phyloP scores from a whole-genome alignment of 2,888 invertebrate genomes.

The Mellilla xanthometata region DNA sequence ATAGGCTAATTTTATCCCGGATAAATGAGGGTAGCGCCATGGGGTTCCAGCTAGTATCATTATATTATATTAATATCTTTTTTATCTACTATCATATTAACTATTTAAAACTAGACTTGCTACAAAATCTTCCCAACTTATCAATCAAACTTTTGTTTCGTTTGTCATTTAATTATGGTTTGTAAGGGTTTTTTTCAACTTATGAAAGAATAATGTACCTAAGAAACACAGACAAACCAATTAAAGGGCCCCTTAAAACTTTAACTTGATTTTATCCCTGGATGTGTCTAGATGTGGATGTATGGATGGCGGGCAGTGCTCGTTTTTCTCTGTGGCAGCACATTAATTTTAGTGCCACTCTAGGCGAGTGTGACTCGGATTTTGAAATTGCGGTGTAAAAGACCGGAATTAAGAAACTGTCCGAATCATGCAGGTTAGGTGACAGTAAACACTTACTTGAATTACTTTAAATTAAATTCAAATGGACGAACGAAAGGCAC shows the following conservation, averaged over 20 bases:
- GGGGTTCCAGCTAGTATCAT: too few species aligned
- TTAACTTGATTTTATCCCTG: slow-evolving; percentile 52
- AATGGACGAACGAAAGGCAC: too few species aligned
- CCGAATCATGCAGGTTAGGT: slow-evolving; percentile 45
- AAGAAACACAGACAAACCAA: slow-evolving; percentile 6
- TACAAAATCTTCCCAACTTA: too few species aligned
- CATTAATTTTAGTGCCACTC: slow-evolving; percentile 79
- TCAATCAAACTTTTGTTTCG: too few species aligned
- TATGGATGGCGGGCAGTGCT: slow-evolving; percentile 52
- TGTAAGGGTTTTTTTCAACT: too few species aligned
- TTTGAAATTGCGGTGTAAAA: slow-evolving; percentile 71
- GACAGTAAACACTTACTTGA: slow-evolving; percentile 11
- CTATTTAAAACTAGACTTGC: too few species aligned
- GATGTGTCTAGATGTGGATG: slow-evolving; percentile 48
- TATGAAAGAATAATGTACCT: neutral
- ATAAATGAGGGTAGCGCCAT: too few species aligned
- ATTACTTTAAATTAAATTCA: too few species aligned
- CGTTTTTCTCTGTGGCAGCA: slow-evolving; percentile 79
- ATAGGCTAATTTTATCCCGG: too few species aligned
- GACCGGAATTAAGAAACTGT: slow-evolving; percentile 55
- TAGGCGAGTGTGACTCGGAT: slow-evolving; percentile 60
- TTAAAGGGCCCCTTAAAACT: slow-evolving; percentile 26
- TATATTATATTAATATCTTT: too few species aligned
- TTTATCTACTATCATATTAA: too few species aligned
- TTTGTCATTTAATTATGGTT: too few species aligned